These are phyloP conservation scores for Rhopalosiphum maidis DNA, from an alignment of 1,140 invertebrate species.

Conservation along the genomic window DNA sequence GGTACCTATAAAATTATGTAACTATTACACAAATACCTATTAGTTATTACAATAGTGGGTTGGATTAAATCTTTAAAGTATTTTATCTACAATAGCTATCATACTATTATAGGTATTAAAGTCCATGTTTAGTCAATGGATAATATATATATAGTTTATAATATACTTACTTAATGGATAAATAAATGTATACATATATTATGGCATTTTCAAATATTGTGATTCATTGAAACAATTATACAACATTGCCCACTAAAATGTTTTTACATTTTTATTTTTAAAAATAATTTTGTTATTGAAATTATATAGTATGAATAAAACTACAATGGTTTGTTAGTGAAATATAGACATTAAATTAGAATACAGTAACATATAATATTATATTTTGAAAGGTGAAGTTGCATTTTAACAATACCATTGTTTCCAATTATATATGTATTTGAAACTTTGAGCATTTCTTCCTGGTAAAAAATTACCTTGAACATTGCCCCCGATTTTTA, in stretches of 20 bases:
- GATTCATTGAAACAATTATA: not conserved
- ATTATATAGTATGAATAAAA: not conserved
- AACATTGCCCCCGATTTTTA: not conserved
- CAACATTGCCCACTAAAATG: too few species aligned
- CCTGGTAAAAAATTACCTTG: conserved; percentile 13
- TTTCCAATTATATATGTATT: not conserved
- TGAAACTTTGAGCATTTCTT: conserved; percentile 14
- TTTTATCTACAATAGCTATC: not conserved
- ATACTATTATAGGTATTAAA: too few species aligned
- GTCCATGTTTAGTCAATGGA: too few species aligned
- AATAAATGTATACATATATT: not conserved
- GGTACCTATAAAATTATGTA: too few species aligned
- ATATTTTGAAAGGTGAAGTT: not conserved
- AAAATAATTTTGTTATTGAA: not conserved
- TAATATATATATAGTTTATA: not conserved
- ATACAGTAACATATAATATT: not conserved
- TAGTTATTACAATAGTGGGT: not conserved
- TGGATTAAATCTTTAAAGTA: not conserved
- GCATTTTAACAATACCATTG: not conserved
- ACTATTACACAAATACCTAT: not conserved
- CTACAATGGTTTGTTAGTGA: not conserved
- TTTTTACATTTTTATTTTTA: not conserved
- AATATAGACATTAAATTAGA: not conserved
- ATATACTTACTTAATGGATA: not conserved
- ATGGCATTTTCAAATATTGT: not conserved